Base-by-base conservation (phyloP, 2,888 invertebrate genomes). In the Lasioglossum figueresi region DNA sequence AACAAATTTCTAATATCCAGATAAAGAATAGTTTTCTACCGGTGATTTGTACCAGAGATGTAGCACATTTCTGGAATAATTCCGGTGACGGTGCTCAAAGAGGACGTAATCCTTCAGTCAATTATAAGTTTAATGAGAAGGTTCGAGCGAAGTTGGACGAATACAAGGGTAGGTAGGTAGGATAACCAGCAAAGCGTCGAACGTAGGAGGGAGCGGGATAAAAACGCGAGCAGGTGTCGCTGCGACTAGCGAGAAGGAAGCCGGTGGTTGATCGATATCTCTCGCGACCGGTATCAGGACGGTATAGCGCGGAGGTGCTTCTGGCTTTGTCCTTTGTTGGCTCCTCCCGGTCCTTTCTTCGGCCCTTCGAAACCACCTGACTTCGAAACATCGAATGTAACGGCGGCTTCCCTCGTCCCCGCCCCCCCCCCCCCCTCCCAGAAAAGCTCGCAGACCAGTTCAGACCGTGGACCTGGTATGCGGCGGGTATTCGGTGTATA, bases 351-450 rank as follows among this genome's bases (percentile, higher is more conserved):
- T 66, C 84, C 75, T 90, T 88, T 88, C 90, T 84, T 76, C 56
- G 81, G 45, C 48, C 80, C 80, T 81, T 87, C 91, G 85, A 87
- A 82, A 81, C 83, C 91, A 87, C 83, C 79, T 87, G 88, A 84
- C 89, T 89, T 82, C 85, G 87, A 91, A 88, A 82, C 79, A 80
- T 88, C 82, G 83, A 84, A 86, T 80, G 80, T 72, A 77, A 71
- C 56, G 75, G 75, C 63, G 76, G 43, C 74, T 74, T 73, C 66
- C 82, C 82, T 37, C 81, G 71, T 83, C 76, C 87, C 77, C 73
- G 34, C 2, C 56, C 34, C 76, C 87, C 77, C 73, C 27, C 2
- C 56, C 34, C 19, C 1, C 63, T 73, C 70, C 31, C 75, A 79
- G 59, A 79, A 83, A 79, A 82, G 82, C 83, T 74, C 75, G 31